These are phyloP conservation scores for Drosophila parthenogenetica DNA, from an alignment of 2,888 invertebrate species.

Conservation along the genomic window DNA sequence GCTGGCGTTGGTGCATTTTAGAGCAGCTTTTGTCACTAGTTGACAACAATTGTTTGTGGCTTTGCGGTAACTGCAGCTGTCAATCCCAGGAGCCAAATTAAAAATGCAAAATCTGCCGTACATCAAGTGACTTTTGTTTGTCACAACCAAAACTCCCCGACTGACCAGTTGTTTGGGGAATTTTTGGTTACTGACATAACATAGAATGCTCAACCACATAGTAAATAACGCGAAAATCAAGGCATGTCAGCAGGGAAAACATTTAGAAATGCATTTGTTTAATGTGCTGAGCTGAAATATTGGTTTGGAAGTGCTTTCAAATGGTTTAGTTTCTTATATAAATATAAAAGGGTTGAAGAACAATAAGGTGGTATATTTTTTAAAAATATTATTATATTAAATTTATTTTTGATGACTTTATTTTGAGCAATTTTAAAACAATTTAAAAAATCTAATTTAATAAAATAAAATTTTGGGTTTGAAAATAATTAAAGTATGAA, in stretches of 20 bases:
- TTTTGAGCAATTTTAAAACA: no score
- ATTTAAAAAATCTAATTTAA: no score
- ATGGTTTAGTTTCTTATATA: background rate
- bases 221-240: constrained; percentile 54
- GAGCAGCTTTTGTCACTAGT: constrained; percentile 23
- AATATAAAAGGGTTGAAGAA: no score
- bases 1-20: background rate
- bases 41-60: constrained; percentile 65
- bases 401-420: no score
- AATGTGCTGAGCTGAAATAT: background rate
- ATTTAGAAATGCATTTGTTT: constrained; percentile 6
- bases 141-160: background rate
- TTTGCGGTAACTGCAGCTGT: constrained; percentile 40
- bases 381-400: no score
- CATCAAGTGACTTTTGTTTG: constrained; percentile 43
- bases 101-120: constrained; percentile 55
- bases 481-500: no score
- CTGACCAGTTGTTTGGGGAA: constrained; percentile 1
- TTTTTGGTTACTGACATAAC: constrained; percentile 33
- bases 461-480: no score
- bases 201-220: constrained; percentile 39
- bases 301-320: background rate
- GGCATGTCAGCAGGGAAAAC: constrained; percentile 5
- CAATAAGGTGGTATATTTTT: no score
- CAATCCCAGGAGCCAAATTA: constrained; percentile 59